Evolutionary conservation across 2,797 vertebrate genomes (phyloP).

Genomic region (Nyctibius grandis): DNA sequence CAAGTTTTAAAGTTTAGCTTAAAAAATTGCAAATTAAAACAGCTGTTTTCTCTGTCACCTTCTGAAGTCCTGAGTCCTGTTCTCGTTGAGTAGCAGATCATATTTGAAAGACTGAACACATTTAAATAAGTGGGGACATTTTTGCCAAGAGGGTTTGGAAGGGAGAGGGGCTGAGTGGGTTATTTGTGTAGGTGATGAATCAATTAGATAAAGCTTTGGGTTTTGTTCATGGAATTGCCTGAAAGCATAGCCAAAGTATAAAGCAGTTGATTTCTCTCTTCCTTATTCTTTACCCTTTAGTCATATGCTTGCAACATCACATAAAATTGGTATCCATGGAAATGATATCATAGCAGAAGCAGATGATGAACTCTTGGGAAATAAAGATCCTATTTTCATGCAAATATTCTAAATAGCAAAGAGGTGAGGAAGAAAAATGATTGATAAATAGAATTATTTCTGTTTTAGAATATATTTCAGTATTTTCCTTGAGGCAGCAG

Average conservation of each 20-base stretch:
- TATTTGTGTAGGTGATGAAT: background rate
- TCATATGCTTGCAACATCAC: background rate
- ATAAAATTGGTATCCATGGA: constrained; percentile 52
- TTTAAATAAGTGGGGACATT: background rate
- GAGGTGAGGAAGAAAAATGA: constrained; percentile 33
- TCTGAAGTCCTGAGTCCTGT: background rate
- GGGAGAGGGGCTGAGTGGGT: background rate
- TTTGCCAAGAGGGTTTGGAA: background rate
- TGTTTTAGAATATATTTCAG: constrained; percentile 15
- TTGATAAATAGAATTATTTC: constrained; percentile 53
- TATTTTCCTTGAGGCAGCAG: constrained; percentile 29
- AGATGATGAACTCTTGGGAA: constrained; percentile 56
- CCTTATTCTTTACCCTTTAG: background rate
- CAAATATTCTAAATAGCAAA: constrained; percentile 55
- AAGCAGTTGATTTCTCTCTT: background rate
- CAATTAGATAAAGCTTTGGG: background rate
- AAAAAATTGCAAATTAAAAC: background rate
- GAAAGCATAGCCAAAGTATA: constrained; percentile 11
- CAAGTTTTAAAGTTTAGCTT: background rate
- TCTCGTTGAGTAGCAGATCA: background rate
- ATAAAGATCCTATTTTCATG: constrained; percentile 62
- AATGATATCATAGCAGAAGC: constrained; percentile 41
- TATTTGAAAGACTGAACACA: background rate
- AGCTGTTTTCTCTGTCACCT: background rate
- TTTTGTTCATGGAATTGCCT: constrained; percentile 5